Evolutionary conservation across 2,888 invertebrate genomes (phyloP).

Genomic region (Parnassius mnemosyne): DNA sequence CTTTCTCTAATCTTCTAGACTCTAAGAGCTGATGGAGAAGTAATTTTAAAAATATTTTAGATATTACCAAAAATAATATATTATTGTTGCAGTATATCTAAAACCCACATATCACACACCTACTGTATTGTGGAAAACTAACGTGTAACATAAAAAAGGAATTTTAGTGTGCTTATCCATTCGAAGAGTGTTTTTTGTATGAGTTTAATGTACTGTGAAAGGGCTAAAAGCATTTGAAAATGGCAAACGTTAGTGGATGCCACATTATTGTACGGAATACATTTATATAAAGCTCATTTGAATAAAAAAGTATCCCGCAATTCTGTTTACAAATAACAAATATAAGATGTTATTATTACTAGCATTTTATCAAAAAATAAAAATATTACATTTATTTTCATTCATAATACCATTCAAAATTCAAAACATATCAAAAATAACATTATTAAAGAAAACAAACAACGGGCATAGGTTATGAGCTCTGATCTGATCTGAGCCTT

Average conservation of each 20-base stretch:
- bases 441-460: no score
- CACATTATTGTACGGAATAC: slow-evolving; percentile 6
- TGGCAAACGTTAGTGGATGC: slow-evolving; percentile 13
- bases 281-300: slow-evolving; percentile 1
- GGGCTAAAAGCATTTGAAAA: slow-evolving; percentile 23
- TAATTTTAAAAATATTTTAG: no score
- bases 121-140: slow-evolving; percentile 3
- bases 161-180: slow-evolving; percentile 8
- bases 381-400: no score
- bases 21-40: no score
- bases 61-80: no score
- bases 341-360: not conserved
- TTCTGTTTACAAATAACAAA: not conserved
- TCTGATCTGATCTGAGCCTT: no score
- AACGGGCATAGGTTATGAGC: no score
- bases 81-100: no score
- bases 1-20: no score
- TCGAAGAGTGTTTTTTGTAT: slow-evolving; percentile 16
- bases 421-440: no score
- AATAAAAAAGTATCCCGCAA: not conserved
- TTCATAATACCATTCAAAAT: no score
- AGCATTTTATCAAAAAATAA: no score
- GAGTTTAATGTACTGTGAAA: slow-evolving; percentile 26
- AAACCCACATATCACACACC: not conserved
- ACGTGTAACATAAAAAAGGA: slow-evolving; percentile 5